Conservation (phyloP, 2,797 vertebrate species). For the Liparis tanakae region DNA sequence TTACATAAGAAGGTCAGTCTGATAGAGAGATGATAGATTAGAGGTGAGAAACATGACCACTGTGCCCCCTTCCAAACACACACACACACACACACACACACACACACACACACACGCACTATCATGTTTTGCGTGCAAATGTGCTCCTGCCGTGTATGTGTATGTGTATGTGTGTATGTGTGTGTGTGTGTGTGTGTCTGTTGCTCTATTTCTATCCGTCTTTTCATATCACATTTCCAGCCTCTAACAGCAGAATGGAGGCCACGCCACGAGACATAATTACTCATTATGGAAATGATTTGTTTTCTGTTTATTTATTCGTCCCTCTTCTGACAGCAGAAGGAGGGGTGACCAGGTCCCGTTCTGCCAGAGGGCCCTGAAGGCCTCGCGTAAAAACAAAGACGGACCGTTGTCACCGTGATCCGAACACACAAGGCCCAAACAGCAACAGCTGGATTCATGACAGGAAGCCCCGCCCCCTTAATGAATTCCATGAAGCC, state of each 20-base stretch:
- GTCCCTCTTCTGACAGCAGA: not conserved
- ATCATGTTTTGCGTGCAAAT: conserved; percentile 43
- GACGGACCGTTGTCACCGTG: no score
- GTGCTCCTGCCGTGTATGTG: conserved; percentile 19
- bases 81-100: not conserved
- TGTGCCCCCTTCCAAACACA: conserved; percentile 3
- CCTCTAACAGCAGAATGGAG: conserved; percentile 1
- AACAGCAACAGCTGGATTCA: not conserved
- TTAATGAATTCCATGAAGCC: not conserved
- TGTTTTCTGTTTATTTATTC: not conserved
- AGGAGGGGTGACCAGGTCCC: not conserved
- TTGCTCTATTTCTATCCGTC: conserved; percentile 47
- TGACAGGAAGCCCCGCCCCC: not conserved
- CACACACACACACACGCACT: no score
- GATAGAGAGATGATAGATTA: conserved; percentile 46
- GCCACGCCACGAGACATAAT: not conserved
- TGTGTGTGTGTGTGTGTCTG: conserved; percentile 17
- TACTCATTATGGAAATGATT: not conserved
- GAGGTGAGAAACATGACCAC: conserved; percentile 50
- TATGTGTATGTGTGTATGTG: conserved; percentile 29
- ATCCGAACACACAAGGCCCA: not conserved
- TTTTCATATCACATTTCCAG: conserved; percentile 19
- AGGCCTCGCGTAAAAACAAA: not conserved
- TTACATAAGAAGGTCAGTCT: conserved; percentile 54
- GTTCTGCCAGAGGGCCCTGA: not conserved